Base-by-base conservation (phyloP, 2,113 vertebrate genomes). In the Rhinoderma darwinii region DNA sequence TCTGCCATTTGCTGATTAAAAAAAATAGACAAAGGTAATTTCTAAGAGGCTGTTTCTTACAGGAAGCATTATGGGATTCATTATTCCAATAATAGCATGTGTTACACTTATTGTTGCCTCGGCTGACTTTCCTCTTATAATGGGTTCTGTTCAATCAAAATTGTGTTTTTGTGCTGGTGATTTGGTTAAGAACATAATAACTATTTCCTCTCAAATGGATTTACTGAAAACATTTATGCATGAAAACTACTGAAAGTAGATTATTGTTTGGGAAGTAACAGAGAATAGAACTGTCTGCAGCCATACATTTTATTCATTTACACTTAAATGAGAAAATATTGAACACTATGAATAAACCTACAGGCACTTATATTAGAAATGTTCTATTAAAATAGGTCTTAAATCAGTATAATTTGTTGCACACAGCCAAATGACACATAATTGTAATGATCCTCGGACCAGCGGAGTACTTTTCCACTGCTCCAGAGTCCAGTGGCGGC, bases 141-240 rank as follows among this genome's bases (percentile, higher is more conserved):
- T 80, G 59, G 44, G 17, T 44, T 15, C 47, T 80, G 76, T 72
- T 86, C 84, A 86, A 86, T 86, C 84, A 86, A 86, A 86, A 78
- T 86, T 78, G 44, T 86, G 75, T 86, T 86, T 84, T 80, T 41
- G 76, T 54, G 84, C 76, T 72, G 66, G 63, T 78, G 44, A 86
- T 86, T 80, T 80, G 76, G 76, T 80, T 86, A 80, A 50, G 43
- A 72, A 86, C 84, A 72, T 80, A 80, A 72, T 41, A 80, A 30
- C 74, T 66, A 78, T 86, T 86, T 86, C 84, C 84, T 56, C 76
- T 80, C 59, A 86, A 70, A 86, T 80, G 63, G 76, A 72, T 86
- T 86, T 80, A 77, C 84, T 72, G 76, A 80, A 86, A 79, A 56
- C 63, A 86, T 86, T 80, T 70, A 70, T 77, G 72, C 32, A 76